A percentile compares a stretch with the other conserved stretches of the same genome.
Conservation (phyloP, 2,888 invertebrate species). For the Lasius fuliginosus region DNA sequence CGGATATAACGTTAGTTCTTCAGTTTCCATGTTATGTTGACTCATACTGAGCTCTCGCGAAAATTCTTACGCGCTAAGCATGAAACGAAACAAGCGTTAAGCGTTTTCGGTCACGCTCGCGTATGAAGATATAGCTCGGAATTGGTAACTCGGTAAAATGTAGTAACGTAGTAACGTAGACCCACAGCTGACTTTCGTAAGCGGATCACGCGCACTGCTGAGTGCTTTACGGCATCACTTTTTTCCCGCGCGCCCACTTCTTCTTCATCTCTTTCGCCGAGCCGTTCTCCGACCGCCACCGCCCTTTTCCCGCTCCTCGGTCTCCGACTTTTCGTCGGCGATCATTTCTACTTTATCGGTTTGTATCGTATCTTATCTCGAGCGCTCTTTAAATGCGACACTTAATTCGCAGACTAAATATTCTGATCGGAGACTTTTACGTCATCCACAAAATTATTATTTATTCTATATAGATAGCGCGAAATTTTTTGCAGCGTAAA, state of each 20-base stretch:
- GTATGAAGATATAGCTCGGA: slow-evolving; percentile 52
- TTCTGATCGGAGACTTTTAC: neutral
- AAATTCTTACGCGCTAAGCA: neutral
- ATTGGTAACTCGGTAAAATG: slow-evolving; percentile 71
- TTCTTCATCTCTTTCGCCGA: slow-evolving; percentile 48
- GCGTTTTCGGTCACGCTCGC: slow-evolving; percentile 46
- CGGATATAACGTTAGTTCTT: neutral
- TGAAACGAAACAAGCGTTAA: slow-evolving; percentile 46
- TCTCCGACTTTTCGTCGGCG: slow-evolving; percentile 7
- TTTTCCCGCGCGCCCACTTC: slow-evolving; percentile 75
- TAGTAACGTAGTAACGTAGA: slow-evolving; percentile 75
- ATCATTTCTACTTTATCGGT: slow-evolving; percentile 51
- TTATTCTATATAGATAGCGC: neutral
- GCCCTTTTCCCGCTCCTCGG: slow-evolving; percentile 25
- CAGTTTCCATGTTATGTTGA: slow-evolving; percentile 1
- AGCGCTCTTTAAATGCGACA: slow-evolving; percentile 17
- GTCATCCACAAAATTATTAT: neutral
- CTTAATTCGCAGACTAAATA: slow-evolving; percentile 13
- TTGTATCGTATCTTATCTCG: slow-evolving; percentile 41
- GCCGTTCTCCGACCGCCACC: slow-evolving; percentile 37
- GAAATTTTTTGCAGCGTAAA: slow-evolving; percentile 6
- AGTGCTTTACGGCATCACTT: slow-evolving; percentile 85
- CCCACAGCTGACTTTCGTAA: slow-evolving; percentile 82
- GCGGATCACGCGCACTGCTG: slow-evolving; percentile 85
- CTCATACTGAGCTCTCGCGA: neutral